Base-by-base conservation (phyloP, 2,888 invertebrate genomes). In the Heliconius charithonia region DNA sequence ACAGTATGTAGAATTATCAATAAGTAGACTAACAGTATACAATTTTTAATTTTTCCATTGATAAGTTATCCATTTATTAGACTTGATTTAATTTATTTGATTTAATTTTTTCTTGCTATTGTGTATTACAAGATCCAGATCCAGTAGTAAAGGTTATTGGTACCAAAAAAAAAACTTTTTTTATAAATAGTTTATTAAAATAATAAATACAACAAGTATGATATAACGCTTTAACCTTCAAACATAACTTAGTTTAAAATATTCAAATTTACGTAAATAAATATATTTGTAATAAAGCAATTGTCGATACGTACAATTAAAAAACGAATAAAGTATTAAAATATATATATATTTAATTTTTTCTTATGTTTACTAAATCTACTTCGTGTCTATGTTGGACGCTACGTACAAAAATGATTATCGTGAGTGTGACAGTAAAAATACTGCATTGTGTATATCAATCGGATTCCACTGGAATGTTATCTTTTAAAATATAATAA, bases 371-470 rank as follows among this genome's bases (percentile, higher is more conserved):
- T 59, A 41, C 67, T 73, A 74, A 32, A 67, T 32, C 77, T 77
- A 71, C 19, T 29, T 45, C 22, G 71, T 77, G 59, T 78, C 67
- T 73, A 67, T 78, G n/a, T 45, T 41, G 77, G 51, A 76, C 41
- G 72, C 70, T 74, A 80, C 77, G 75, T 78, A 81, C 27, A 79
- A 79, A 76, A 66, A 78, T 74, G 62, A 73, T 75, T 66, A 41
- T 37, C 51, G 59, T 78, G 80, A 69, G 73, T 66, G 81, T 81
- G 80, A 78, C 75, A 77, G 81, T 81, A 79, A 63, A 81, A 81
- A 81, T 78, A 81, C 22, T 75, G 32, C 72, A 78, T 63, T 63
- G 75, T 81, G 80, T 81, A 80, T 72, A 80, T 77, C 62, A 66
- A 19, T 79, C 45, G 59, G 72, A 72, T 77, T 77, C 67, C 71